Percentiles rank a stretch among this genome's conserved stretches.
Conservation (phyloP, 2,888 invertebrate species). For the Abscondita cerata region DNA sequence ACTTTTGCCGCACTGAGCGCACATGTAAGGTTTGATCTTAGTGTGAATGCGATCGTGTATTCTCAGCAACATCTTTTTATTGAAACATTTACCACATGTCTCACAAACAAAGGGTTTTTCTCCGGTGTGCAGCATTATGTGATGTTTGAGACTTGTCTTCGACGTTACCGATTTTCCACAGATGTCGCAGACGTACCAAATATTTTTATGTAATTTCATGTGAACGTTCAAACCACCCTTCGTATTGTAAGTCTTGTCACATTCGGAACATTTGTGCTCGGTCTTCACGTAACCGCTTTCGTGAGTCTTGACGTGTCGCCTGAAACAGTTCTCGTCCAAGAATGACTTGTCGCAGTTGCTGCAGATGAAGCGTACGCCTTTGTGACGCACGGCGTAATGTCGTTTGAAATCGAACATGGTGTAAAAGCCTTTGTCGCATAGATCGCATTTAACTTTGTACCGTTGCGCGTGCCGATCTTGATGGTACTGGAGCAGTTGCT, state of each 20-base stretch:
- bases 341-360: slow-evolving; percentile 35
- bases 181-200: slow-evolving; percentile 36
- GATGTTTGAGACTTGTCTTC: slow-evolving; percentile 31
- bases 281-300: slow-evolving; percentile 34
- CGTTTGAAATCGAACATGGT: slow-evolving; percentile 34
- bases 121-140: slow-evolving; percentile 34
- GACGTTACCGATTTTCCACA: slow-evolving; percentile 39
- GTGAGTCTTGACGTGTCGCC: slow-evolving; percentile 39
- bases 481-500: slow-evolving; percentile 44
- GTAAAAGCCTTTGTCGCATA: slow-evolving; percentile 42
- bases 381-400: slow-evolving; percentile 37
- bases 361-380: slow-evolving; percentile 36
- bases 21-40: slow-evolving; percentile 45
- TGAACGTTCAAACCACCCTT: slow-evolving; percentile 26
- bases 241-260: slow-evolving; percentile 23
- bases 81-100: slow-evolving; percentile 45
- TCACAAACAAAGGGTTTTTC: slow-evolving; percentile 33
- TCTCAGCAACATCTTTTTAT: slow-evolving; percentile 42
- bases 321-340: slow-evolving; percentile 34
- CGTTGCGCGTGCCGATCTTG: slow-evolving; percentile 45
- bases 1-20: slow-evolving; percentile 45
- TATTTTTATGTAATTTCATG: slow-evolving; percentile 22
- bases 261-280: slow-evolving; percentile 28
- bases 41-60: slow-evolving; percentile 48
- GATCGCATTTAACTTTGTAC: slow-evolving; percentile 40